A percentile compares a stretch with the other conserved stretches of the same genome.
Evolutionary conservation across 1,140 invertebrate genomes (phyloP).

Genomic region (Chironomus striatipennis): DNA sequence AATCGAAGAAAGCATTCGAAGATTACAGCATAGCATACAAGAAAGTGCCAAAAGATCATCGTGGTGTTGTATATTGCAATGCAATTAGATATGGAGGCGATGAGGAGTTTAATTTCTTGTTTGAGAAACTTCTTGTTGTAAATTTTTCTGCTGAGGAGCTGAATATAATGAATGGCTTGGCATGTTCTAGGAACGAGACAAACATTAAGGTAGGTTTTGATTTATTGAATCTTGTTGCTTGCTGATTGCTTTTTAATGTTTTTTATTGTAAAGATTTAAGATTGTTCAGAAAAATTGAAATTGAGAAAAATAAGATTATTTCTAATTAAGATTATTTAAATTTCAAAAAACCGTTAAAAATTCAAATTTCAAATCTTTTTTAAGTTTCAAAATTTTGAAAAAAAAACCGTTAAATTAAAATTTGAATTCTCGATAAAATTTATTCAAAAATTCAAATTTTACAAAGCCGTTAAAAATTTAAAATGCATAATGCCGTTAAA

Average conservation of each 20-base stretch:
- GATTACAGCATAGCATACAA: constrained; percentile 24
- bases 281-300: too few relatives aligned
- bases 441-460: too few relatives aligned
- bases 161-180: constrained; percentile 48
- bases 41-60: constrained; percentile 44
- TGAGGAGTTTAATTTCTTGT: constrained; percentile 45
- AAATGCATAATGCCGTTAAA: too few relatives aligned
- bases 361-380: too few relatives aligned
- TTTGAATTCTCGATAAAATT: too few relatives aligned
- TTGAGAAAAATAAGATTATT: too few relatives aligned
- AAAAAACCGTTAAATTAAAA: too few relatives aligned
- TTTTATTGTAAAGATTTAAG: not conserved
- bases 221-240: constrained; percentile 1
- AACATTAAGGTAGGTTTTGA: constrained; percentile 38
- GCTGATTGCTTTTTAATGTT: not conserved
- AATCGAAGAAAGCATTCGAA: constrained; percentile 34
- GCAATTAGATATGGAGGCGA: constrained; percentile 43
- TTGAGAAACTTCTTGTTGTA: constrained; percentile 41
- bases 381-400: too few relatives aligned
- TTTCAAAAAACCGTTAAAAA: not conserved
- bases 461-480: too few relatives aligned
- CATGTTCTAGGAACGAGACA: constrained; percentile 45
- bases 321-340: too few relatives aligned
- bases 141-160: constrained; percentile 46
- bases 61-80: constrained; percentile 49